A percentile compares a stretch with the other conserved stretches of the same genome.
Conservation (phyloP, 2,888 invertebrate species). For the Fissipunctia ypsillon region DNA sequence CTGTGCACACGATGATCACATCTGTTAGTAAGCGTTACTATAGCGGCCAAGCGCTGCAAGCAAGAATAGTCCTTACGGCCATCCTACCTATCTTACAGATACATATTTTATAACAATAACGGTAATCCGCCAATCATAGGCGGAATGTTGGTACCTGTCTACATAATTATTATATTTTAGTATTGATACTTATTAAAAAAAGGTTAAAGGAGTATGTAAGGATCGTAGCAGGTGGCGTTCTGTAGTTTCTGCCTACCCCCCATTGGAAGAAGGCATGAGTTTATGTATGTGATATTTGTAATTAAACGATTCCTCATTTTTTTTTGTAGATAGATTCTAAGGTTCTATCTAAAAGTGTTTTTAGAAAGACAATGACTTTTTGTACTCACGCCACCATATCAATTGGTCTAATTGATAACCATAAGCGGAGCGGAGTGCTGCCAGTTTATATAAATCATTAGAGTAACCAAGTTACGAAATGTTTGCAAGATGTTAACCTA, state of each 20-base stretch:
- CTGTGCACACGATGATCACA: too few relatives aligned
- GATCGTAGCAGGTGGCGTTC: too few relatives aligned
- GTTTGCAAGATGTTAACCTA: neutral
- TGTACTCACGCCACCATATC: neutral
- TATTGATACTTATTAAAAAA: neutral
- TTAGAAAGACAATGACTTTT: constrained; percentile 39
- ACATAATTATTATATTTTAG: neutral
- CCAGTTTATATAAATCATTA: neutral
- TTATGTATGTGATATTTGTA: neutral
- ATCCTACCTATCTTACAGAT: neutral
- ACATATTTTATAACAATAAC: neutral
- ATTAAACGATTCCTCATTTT: neutral
- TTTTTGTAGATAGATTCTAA: neutral
- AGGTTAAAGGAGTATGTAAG: too few relatives aligned
- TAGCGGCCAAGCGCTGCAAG: too few relatives aligned
- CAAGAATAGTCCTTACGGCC: too few relatives aligned
- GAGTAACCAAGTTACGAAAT: neutral
- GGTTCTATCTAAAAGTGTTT: neutral
- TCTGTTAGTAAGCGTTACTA: too few relatives aligned
- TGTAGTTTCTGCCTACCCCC: too few relatives aligned
- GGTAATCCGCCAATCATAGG: constrained; percentile 5
- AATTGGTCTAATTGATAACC: constrained; percentile 12
- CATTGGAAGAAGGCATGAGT: too few relatives aligned
- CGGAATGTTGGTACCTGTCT: neutral
- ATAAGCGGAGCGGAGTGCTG: neutral